Evolutionary conservation across 2,113 vertebrate species (phyloP), one percentile per base, ranked within the genome.

Genomic region (Ptilorrhoa leucosticta): DNA sequence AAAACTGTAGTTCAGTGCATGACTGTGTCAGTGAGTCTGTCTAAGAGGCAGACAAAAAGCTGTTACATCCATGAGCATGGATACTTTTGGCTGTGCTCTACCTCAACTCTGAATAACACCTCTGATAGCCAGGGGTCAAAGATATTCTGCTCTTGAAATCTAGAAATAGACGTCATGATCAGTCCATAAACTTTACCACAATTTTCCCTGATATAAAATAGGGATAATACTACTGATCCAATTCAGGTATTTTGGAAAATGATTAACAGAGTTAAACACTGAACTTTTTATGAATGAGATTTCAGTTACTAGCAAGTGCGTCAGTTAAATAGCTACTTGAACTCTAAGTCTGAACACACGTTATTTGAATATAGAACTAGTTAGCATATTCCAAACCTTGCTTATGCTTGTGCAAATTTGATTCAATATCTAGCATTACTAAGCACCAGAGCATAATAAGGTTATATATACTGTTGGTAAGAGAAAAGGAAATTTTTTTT

Each of bases 131-230:
- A 57, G 11, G 5, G 11, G 3, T 39, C 63, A n/a, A 90, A 81
- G 54, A 20, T 45, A 64, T 45, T 53, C 61, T 53, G 19, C 16
- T 44, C 4, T 40, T 58, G 33, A 61, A 68, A 63, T 37, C 23
- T 39, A 17, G 5, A 37, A 33, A n/a, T n/a, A 16, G 5, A 51
- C 9, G 8, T 39, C n/a, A 60, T 0, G 0, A 5, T 7, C 50
- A 82, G 26, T 37, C 17, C 26, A 61, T 17, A 14, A 51, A 22
- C 4, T 61, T 93, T 65, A 31, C 13, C n/a, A 71, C 8, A 33
- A 6, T 69, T 78, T 65, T 56, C 50, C 14, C 33, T 50, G n/a
- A 11, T 37, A 42, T 21, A 58, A 95, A 84, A 71, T 22, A 78
- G 7, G 9, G 7, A 12, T 65, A 57, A 60, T 35, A 12, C 2